phyloP scores from a whole-genome alignment of 2,113 vertebrate genomes.

The Edolisoma coerulescens region DNA sequence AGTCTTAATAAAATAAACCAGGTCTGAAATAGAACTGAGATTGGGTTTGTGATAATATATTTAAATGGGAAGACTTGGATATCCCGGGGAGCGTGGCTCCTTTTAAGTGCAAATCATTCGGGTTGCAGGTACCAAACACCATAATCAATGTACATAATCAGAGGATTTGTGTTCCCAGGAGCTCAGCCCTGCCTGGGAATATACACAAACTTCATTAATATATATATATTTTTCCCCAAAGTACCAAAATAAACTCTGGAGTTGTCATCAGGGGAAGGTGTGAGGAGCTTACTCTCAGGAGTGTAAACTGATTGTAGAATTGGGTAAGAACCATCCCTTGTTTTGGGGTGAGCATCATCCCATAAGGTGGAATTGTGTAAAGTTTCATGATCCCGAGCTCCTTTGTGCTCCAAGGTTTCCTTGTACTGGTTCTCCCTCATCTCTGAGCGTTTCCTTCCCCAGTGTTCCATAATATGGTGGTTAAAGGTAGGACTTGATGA shows the following conservation, averaged over 20 bases:
- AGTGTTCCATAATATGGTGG: not conserved
- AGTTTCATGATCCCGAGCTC: fast-evolving
- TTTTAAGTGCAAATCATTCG: not conserved
- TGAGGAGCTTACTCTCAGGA: not conserved
- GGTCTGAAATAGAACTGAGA: not conserved
- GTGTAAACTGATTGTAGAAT: not conserved
- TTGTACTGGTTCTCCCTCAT: not conserved
- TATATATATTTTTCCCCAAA: not conserved
- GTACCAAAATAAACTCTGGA: not conserved
- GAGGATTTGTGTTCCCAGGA: not conserved
- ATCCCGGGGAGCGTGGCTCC: not conserved
- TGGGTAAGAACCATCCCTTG: fast-evolving
- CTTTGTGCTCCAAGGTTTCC: not conserved
- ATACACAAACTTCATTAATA: not conserved
- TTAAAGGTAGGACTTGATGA: not conserved
- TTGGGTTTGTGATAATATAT: not conserved
- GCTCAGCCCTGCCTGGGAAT: not conserved
- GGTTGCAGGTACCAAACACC: not conserved
- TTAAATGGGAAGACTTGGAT: not conserved
- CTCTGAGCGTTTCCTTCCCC: not conserved
- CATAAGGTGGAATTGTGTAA: not conserved
- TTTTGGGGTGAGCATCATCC: fast-evolving
- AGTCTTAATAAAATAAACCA: not conserved
- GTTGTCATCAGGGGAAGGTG: not conserved
- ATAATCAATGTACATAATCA: not conserved